Evolutionary conservation across 2,888 invertebrate genomes (phyloP), one percentile per base, ranked within the genome.

Genomic region (Lysandra coridon): DNA sequence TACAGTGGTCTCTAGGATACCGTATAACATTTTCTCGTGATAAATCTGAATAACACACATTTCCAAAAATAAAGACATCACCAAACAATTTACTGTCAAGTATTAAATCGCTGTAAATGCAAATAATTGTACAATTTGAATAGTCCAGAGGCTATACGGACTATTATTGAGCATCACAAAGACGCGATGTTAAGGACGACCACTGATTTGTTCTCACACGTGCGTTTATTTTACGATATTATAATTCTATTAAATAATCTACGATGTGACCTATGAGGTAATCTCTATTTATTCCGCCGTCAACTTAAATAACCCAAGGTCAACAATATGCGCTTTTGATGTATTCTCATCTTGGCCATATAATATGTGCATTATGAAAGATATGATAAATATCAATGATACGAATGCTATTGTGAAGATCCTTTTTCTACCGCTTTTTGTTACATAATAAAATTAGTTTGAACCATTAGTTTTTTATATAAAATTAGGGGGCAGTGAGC

Each of bases 121-220:
- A 44, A 53, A 17, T 78, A 78, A 62, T 78, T 78, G 23, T 69
- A 78, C 44, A 76, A 79, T 53, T 78, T 64, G 49, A 74, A 64
- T 80, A 69, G 62, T 60, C 78, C 82, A 80, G 80, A 81, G 81
- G 83, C 83, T 83, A 82, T 82, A 82, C 82, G 81, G 83, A 80
- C 78, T 80, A 83, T 84, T 85, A 84, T 84, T 84, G 82, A 84
- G 83, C 81, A 82, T 78, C 79, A 74, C 80, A 79, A 77, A 69
- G 62, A 69, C 79, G 80, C 73, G 75, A 79, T 82, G 83, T 81
- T 83, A 84, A 84, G 84, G 83, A 82, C 83, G 79, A 75, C 82
- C 78, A 80, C 79, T 37, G 74, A 79, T 40, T 80, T 79, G 73
- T 81, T 79, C 60, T 37, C n/a, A 69, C 76, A 57, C 44, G 57